Conservation (phyloP, 2,797 vertebrate species). For the Anguilla marmorata region DNA sequence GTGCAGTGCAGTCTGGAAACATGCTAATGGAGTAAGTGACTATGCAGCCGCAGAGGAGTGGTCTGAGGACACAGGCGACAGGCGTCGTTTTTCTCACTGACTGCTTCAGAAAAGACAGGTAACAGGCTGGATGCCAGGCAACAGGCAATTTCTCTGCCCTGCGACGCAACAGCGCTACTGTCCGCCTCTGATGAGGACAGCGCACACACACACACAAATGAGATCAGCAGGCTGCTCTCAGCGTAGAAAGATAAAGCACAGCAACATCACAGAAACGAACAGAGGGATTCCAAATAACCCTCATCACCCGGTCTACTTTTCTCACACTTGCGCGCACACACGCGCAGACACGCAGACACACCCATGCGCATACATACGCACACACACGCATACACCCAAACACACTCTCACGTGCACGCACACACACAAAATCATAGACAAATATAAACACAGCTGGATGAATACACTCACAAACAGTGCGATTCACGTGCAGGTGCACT, state of each 20-base stretch:
- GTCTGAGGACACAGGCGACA: background rate
- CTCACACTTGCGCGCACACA: background rate
- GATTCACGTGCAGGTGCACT: background rate
- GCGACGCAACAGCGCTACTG: background rate
- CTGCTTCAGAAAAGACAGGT: conserved; percentile 2
- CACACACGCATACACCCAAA: background rate
- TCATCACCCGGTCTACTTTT: background rate
- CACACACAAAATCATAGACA: background rate
- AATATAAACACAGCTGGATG: background rate
- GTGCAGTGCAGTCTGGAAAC: background rate
- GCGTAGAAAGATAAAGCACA: background rate
- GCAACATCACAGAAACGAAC: background rate
- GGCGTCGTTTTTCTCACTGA: background rate
- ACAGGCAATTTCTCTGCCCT: background rate
- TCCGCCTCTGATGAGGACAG: background rate
- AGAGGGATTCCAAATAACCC: background rate
- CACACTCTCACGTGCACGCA: background rate
- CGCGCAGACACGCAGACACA: background rate
- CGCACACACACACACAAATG: background rate
- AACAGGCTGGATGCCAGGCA: background rate
- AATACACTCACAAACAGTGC: background rate
- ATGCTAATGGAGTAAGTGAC: background rate
- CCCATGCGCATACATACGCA: background rate
- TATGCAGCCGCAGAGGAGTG: background rate
- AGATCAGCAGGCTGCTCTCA: background rate